These are phyloP conservation scores for Pyralis farinalis DNA, from an alignment of 2,888 invertebrate species.

Conservation along the genomic window DNA sequence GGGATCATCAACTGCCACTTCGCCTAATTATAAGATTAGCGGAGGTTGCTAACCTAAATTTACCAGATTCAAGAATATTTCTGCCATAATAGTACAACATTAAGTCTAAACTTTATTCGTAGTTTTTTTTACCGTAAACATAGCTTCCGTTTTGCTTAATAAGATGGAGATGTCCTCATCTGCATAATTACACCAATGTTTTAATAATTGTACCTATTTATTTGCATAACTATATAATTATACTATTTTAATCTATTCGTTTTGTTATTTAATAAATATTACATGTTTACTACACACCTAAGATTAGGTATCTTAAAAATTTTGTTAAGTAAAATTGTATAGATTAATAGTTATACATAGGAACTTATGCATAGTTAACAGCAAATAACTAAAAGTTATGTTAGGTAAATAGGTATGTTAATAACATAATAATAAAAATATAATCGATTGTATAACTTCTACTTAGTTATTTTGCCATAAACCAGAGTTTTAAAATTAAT, in stretches of 20 bases:
- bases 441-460: too few relatives aligned
- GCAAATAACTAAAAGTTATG: too few relatives aligned
- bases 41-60: conserved; percentile 32
- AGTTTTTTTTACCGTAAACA: background rate
- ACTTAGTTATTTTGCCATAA: too few relatives aligned
- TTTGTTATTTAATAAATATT: conserved; percentile 5
- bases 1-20: conserved; percentile 52
- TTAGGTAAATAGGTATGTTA: too few relatives aligned
- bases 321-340: too few relatives aligned
- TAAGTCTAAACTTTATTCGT: too few relatives aligned
- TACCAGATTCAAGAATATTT: too few relatives aligned
- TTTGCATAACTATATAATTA: background rate
- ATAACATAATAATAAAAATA: too few relatives aligned
- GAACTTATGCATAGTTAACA: too few relatives aligned
- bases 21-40: conserved; percentile 56
- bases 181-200: background rate
- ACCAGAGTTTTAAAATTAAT: too few relatives aligned
- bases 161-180: background rate
- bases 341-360: too few relatives aligned
- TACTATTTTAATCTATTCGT: background rate
- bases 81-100: background rate
- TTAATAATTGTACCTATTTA: background rate
- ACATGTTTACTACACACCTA: conserved; percentile 12
- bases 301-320: background rate
- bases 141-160: background rate